Conservation (phyloP, 1,140 invertebrate species). For the Zelostemma sp. region DNA sequence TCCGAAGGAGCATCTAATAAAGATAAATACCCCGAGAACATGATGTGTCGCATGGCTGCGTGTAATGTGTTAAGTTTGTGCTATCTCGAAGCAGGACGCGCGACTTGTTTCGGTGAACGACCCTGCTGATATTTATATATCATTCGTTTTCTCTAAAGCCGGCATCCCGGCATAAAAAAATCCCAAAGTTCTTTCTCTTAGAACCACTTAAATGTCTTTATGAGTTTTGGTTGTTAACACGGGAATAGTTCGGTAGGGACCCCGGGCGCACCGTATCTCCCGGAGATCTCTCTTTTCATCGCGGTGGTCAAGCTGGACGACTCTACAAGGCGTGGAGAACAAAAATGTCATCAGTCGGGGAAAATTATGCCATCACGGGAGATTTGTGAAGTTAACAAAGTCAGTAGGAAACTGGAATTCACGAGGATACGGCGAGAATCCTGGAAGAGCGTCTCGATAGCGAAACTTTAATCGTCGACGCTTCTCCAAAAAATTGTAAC, state of each 20-base stretch:
- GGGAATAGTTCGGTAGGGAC: slow-evolving; percentile 45
- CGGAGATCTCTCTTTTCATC: slow-evolving; percentile 38
- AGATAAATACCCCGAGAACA: not conserved
- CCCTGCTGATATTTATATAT: slow-evolving; percentile 50
- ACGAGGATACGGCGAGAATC: slow-evolving; percentile 1
- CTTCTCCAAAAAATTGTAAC: not conserved
- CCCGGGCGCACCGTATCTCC: slow-evolving; percentile 33
- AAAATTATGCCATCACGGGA: slow-evolving; percentile 39
- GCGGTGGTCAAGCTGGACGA: slow-evolving; percentile 37
- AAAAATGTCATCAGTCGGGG: slow-evolving; percentile 37
- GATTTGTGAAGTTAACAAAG: slow-evolving; percentile 23
- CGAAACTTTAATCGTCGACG: not conserved
- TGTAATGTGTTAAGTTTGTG: slow-evolving; percentile 48
- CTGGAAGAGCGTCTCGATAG: not conserved
- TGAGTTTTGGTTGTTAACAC: slow-evolving; percentile 66
- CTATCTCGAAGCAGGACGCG: slow-evolving; percentile 42
- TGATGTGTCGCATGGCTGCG: slow-evolving; percentile 18
- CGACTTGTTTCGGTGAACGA: slow-evolving; percentile 51
- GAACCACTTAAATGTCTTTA: slow-evolving; percentile 64
- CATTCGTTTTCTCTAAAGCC: slow-evolving; percentile 43
- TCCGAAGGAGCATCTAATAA: not conserved
- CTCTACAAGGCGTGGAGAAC: slow-evolving; percentile 20
- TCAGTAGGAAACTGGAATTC: slow-evolving; percentile 20
- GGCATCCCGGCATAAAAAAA: slow-evolving; percentile 50
- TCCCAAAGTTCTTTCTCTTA: slow-evolving; percentile 50